phyloP scores from a whole-genome alignment of 2,113 vertebrate species.

The Otus sunia region DNA sequence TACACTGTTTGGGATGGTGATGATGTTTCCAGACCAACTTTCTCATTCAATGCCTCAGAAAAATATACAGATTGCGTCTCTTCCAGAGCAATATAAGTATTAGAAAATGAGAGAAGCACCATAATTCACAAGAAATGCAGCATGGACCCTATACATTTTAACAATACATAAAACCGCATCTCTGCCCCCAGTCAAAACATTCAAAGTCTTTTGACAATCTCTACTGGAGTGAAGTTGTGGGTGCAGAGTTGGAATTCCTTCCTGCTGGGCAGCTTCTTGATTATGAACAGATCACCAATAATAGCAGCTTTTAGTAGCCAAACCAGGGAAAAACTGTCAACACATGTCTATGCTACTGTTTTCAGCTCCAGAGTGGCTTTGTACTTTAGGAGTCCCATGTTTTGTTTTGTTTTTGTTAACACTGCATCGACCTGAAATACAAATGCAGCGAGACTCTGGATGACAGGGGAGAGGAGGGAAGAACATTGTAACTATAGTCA shows the following conservation, averaged over 20 bases:
- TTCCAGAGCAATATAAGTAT: slow-evolving; percentile 56
- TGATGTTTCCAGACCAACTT: slow-evolving; percentile 47
- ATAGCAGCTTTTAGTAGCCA: slow-evolving; percentile 69
- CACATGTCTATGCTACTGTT: slow-evolving; percentile 34
- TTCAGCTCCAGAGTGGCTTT: slow-evolving; percentile 66
- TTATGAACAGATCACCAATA: slow-evolving; percentile 61
- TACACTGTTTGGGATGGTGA: slow-evolving; percentile 53
- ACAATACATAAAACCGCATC: not conserved
- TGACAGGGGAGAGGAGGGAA: slow-evolving; percentile 6
- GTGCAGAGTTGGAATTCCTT: slow-evolving; percentile 44
- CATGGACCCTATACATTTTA: slow-evolving; percentile 59
- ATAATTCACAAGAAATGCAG: slow-evolving; percentile 70
- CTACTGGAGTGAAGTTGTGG: slow-evolving; percentile 19
- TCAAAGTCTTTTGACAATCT: slow-evolving; percentile 47
- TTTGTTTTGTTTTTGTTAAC: slow-evolving; percentile 44
- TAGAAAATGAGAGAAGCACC: slow-evolving; percentile 76
- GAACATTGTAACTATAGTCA: slow-evolving; percentile 65
- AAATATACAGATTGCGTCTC: slow-evolving; percentile 53
- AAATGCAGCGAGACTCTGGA: slow-evolving; percentile 58
- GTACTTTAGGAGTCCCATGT: slow-evolving; percentile 31
- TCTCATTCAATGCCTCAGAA: slow-evolving; percentile 59
- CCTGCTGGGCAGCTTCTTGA: slow-evolving; percentile 59
- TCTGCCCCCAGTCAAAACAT: slow-evolving; percentile 49
- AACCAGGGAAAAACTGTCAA: slow-evolving; percentile 53
- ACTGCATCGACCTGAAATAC: slow-evolving; percentile 55